These are phyloP conservation scores for Sipha maydis DNA, from an alignment of 2,888 invertebrate genomes.

Conservation along the genomic window DNA sequence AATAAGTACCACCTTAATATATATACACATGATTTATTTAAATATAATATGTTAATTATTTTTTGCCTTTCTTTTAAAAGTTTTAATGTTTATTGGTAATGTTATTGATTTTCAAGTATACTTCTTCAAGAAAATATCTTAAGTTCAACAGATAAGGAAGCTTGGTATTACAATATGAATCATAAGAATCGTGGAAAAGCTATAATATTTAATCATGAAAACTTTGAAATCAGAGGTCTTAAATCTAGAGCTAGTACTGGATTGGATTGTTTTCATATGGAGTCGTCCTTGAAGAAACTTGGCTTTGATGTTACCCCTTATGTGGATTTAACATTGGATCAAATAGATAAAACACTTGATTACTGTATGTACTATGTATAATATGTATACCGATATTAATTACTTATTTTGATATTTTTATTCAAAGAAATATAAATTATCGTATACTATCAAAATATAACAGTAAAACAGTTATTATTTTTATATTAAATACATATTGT, in stretches of 20 bases:
- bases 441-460: background rate
- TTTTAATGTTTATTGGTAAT: background rate
- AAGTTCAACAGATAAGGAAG: slow-evolving; percentile 63
- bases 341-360: slow-evolving; percentile 65
- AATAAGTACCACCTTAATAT: too few species aligned
- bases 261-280: slow-evolving; percentile 72
- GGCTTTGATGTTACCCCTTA: slow-evolving; percentile 79
- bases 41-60: too few species aligned
- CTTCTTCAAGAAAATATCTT: background rate
- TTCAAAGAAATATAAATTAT: background rate
- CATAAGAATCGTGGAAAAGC: slow-evolving; percentile 84
- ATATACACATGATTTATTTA: too few species aligned
- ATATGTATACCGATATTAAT: background rate
- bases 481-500: background rate
- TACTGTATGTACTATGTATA: slow-evolving; percentile 34
- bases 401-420: background rate
- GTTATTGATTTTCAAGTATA: slow-evolving; percentile 19
- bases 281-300: slow-evolving; percentile 67
- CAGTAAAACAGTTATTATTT: background rate
- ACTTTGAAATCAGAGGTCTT: slow-evolving; percentile 73
- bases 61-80: background rate
- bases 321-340: slow-evolving; percentile 77
- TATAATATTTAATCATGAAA: slow-evolving; percentile 90
- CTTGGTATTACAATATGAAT: slow-evolving; percentile 80
- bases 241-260: slow-evolving; percentile 85